These are phyloP conservation scores for Poeciliopsis presidionis DNA, from an alignment of 2,797 vertebrate genomes.

Conservation along the genomic window DNA sequence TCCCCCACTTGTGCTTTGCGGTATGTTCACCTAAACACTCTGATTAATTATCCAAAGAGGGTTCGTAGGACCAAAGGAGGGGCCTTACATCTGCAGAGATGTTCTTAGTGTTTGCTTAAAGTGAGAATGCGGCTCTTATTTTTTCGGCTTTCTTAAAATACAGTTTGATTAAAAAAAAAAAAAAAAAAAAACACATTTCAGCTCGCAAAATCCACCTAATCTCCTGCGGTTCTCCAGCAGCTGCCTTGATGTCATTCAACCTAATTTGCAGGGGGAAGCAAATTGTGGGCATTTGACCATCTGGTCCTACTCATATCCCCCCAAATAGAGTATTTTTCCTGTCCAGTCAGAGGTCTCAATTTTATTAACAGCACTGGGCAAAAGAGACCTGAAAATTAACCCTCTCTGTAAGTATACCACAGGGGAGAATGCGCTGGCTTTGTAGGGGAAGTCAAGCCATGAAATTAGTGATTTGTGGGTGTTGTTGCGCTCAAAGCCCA, in stretches of 20 bases:
- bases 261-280: constrained; percentile 73
- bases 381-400: constrained; percentile 73
- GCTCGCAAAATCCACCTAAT: constrained; percentile 45
- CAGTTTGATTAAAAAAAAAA: constrained; percentile 32
- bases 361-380: constrained; percentile 73
- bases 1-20: constrained; percentile 47
- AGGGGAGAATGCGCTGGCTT: constrained; percentile 45
- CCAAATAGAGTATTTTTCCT: constrained; percentile 70
- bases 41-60: constrained; percentile 68
- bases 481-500: constrained; percentile 66
- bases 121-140: neutral
- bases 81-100: constrained; percentile 22
- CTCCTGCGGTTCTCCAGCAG: constrained; percentile 56
- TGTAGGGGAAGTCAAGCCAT: constrained; percentile 65
- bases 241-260: constrained; percentile 70
- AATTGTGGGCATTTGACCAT: constrained; percentile 80
- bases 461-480: constrained; percentile 76
- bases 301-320: constrained; percentile 68
- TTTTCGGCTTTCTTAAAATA: neutral
- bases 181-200: constrained; percentile 7
- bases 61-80: constrained; percentile 40
- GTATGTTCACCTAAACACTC: constrained; percentile 67
- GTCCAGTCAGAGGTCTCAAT: constrained; percentile 74
- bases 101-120: constrained; percentile 1
- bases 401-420: constrained; percentile 55